These are phyloP conservation scores for Sardina pilchardus DNA, from an alignment of 2,113 vertebrate species.

Conservation along the genomic window DNA sequence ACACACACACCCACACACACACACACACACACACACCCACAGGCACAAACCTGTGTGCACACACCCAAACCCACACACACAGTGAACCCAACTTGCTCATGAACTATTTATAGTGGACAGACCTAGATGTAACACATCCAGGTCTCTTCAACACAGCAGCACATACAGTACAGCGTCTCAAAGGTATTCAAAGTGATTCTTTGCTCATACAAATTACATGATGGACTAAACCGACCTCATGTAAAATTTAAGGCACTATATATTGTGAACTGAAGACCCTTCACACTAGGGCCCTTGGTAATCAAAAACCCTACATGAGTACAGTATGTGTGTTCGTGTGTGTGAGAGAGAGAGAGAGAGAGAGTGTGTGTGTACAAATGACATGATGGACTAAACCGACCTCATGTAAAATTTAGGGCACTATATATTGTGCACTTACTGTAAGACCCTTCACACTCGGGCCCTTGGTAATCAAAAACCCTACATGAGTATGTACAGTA, in stretches of 20 bases:
- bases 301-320: not conserved
- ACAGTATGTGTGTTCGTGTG: no score
- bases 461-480: not conserved
- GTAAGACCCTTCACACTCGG: not conserved
- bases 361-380: not conserved
- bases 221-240: not conserved
- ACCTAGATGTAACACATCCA: constrained; percentile 2
- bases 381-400: not conserved
- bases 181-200: not conserved
- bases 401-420: not conserved
- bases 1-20: not conserved
- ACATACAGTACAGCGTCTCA: not conserved
- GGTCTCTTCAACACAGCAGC: not conserved
- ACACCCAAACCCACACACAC: constrained; percentile 19
- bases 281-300: not conserved
- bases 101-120: not conserved
- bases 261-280: not conserved
- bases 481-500: not conserved
- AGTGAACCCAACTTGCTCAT: not conserved
- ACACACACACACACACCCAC: constrained; percentile 31
- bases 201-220: constrained; percentile 3
- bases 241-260: not conserved
- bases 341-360: no score
- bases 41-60: no score
- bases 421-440: not conserved